A percentile compares a stretch with the other conserved stretches of the same genome.
Evolutionary conservation across 2,888 invertebrate genomes (phyloP).

Genomic region (Serrognathus titanus): DNA sequence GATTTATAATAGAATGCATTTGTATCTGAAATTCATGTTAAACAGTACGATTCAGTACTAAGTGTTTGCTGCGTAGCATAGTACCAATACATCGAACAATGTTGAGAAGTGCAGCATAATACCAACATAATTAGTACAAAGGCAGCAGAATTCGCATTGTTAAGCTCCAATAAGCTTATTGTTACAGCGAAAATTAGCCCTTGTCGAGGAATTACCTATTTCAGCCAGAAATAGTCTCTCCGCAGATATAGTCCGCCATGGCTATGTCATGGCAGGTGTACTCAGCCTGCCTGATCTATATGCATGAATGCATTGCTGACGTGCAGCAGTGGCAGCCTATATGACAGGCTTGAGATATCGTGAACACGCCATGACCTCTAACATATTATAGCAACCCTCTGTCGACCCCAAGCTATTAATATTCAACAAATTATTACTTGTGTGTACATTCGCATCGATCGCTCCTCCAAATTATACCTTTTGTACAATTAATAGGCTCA

Average conservation of each 20-base stretch:
- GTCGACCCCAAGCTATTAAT: constrained; percentile 17
- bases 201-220: no score
- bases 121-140: no score
- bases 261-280: background rate
- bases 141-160: no score
- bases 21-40: no score
- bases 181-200: no score
- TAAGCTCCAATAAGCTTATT: no score
- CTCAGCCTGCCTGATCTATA: background rate
- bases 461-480: constrained; percentile 6
- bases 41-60: no score
- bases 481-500: constrained; percentile 3
- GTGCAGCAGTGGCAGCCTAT: constrained; percentile 13
- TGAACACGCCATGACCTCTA: constrained; percentile 13
- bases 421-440: constrained; percentile 20
- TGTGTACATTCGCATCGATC: constrained; percentile 16
- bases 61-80: no score
- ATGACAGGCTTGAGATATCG: constrained; percentile 11
- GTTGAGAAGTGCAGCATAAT: no score
- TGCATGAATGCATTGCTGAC: constrained; percentile 12
- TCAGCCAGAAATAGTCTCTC: background rate
- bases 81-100: no score
- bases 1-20: no score
- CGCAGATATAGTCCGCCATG: background rate
- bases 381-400: constrained; percentile 16